These are phyloP conservation scores for Ascaphus truei DNA, from an alignment of 2,113 vertebrate genomes.

Conservation along the genomic window DNA sequence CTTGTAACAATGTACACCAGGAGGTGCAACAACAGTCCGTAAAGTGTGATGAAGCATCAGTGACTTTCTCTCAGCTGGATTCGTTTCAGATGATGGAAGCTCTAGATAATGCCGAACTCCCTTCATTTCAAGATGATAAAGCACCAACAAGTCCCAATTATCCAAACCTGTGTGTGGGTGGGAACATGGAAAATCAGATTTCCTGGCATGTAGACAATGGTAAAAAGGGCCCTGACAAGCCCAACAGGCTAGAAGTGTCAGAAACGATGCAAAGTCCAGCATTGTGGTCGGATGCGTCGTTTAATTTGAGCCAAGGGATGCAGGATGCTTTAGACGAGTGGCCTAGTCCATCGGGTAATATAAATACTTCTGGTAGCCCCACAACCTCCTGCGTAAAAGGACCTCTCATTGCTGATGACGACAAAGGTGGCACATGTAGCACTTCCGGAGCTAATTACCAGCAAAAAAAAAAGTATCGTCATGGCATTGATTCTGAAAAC, in stretches of 20 bases:
- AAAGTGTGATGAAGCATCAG: slow-evolving; percentile 51
- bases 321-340: slow-evolving; percentile 82
- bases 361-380: slow-evolving; percentile 21
- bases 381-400: slow-evolving; percentile 22
- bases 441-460: background rate
- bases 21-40: slow-evolving; percentile 7
- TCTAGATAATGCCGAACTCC: slow-evolving; percentile 46
- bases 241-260: slow-evolving; percentile 23
- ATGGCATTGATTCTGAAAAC: slow-evolving; percentile 36
- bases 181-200: slow-evolving; percentile 19
- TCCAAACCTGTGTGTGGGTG: background rate
- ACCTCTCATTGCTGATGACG: background rate
- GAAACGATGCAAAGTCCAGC: slow-evolving; percentile 26
- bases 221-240: slow-evolving; percentile 39
- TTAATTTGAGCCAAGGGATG: slow-evolving; percentile 80
- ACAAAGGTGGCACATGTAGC: background rate
- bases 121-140: background rate
- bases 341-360: slow-evolving; percentile 64
- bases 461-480: slow-evolving; percentile 17
- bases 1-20: slow-evolving; percentile 32
- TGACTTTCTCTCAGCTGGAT: slow-evolving; percentile 78
- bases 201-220: slow-evolving; percentile 16
- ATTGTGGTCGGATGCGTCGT: slow-evolving; percentile 39
- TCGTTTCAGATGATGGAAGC: slow-evolving; percentile 66
- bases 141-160: slow-evolving; percentile 3